These are phyloP conservation scores for Rhinoderma darwinii DNA, from an alignment of 2,113 vertebrate species.

Conservation along the genomic window DNA sequence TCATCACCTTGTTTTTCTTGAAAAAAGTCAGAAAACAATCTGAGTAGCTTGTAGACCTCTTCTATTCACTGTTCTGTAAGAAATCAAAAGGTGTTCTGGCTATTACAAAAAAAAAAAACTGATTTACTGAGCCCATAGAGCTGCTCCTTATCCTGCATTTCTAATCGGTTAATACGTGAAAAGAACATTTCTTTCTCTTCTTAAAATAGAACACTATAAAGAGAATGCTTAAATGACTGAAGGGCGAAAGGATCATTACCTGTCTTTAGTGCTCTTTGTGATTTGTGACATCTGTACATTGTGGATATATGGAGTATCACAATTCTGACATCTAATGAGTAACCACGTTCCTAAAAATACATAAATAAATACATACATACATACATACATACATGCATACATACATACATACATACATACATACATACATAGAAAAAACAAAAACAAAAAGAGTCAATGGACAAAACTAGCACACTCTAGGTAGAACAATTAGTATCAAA, in stretches of 20 bases:
- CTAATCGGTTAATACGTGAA: background rate
- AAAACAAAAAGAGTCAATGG: too few species aligned
- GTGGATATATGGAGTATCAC: background rate
- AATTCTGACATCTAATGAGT: background rate
- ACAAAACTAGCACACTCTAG: too few species aligned
- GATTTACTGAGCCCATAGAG: conserved; percentile 13
- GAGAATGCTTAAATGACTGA: background rate
- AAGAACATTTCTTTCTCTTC: conserved; percentile 5
- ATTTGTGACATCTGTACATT: background rate
- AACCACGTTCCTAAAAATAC: too few species aligned
- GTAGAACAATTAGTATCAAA: too few species aligned
- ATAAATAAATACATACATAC: background rate
- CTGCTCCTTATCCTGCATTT: background rate
- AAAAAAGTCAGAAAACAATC: background rate
- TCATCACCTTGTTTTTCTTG: conserved; percentile 3
- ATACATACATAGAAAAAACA: too few species aligned
- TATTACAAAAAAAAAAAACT: conserved; percentile 7
- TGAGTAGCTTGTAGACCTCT: background rate
- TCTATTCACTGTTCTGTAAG: conserved; percentile 2
- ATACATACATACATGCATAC: background rate
- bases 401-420: too few species aligned
- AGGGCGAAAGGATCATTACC: background rate
- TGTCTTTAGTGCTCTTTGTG: background rate
- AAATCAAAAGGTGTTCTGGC: conserved; percentile 15
- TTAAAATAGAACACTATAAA: conserved; percentile 21